Percentiles rank a stretch among this genome's conserved stretches.
phyloP scores from a whole-genome alignment of 2,113 vertebrate species.

The Rhombomys opimus region DNA sequence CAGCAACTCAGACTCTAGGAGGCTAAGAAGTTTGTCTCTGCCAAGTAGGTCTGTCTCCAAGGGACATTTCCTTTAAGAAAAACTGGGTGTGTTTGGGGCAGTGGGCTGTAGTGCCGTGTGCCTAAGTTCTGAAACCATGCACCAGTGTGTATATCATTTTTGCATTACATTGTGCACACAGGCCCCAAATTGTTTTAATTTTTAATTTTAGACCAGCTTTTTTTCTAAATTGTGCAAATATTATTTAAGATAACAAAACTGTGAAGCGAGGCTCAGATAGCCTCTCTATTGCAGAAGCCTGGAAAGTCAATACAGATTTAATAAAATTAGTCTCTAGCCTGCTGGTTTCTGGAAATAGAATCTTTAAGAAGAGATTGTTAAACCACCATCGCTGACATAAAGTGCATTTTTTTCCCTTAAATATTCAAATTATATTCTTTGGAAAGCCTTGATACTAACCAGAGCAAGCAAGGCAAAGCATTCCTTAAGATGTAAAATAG shows the following conservation, averaged over 20 bases:
- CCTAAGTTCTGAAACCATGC: constrained; percentile 29
- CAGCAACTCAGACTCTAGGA: constrained; percentile 62
- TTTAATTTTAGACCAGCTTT: constrained; percentile 59
- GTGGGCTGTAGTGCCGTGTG: neutral
- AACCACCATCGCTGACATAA: constrained; percentile 42
- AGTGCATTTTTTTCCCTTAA: constrained; percentile 21
- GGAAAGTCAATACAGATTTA: constrained; percentile 66
- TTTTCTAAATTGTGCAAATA: constrained; percentile 52
- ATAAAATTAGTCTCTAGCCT: constrained; percentile 69
- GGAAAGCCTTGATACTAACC: constrained; percentile 51
- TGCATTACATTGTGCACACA: neutral
- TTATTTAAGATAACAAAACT: constrained; percentile 56
- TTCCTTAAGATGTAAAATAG: constrained; percentile 42
- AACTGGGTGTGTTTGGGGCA: neutral
- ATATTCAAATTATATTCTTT: constrained; percentile 29
- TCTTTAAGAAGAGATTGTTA: constrained; percentile 61
- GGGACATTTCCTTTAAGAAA: constrained; percentile 59
- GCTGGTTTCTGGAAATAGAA: constrained; percentile 69
- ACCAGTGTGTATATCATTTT: constrained; percentile 28
- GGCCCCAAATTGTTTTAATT: constrained; percentile 72
- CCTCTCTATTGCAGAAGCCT: constrained; percentile 52
- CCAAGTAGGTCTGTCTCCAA: constrained; percentile 45
- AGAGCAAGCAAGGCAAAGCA: constrained; percentile 57
- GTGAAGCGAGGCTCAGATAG: constrained; percentile 20
- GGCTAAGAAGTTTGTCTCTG: constrained; percentile 66